Conservation (phyloP, 2,113 vertebrate genomes). For the Tyto alba region DNA sequence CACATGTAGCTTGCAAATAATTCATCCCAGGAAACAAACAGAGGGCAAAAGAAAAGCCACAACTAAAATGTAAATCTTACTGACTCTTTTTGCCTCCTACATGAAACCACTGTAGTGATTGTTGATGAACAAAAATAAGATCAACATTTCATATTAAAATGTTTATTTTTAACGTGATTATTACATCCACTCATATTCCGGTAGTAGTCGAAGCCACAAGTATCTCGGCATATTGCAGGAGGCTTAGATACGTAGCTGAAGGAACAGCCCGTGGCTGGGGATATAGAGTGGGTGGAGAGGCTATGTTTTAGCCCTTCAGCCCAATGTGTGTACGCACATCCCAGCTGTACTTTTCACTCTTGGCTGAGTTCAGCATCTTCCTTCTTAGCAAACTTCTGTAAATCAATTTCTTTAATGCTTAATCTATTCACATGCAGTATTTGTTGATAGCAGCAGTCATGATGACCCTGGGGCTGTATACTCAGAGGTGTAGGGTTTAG, state of each 20-base stretch:
- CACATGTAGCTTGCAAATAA: background rate
- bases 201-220: background rate
- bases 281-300: background rate
- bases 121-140: background rate
- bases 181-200: background rate
- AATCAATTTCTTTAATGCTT: background rate
- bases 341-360: background rate
- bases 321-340: rapidly evolving
- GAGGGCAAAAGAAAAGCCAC: background rate
- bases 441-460: background rate
- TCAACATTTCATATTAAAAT: background rate
- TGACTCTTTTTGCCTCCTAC: background rate
- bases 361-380: background rate
- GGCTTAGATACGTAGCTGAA: background rate
- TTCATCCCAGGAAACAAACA: background rate
- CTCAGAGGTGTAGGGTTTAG: background rate
- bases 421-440: background rate
- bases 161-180: background rate
- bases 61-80: background rate
- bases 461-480: background rate
- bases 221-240: background rate
- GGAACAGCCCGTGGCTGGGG: background rate
- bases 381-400: background rate
- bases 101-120: background rate
- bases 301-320: background rate